Evolutionary conservation across 1,140 invertebrate genomes (phyloP), one percentile per base, ranked within the genome.

Genomic region (Polyergus mexicanus): DNA sequence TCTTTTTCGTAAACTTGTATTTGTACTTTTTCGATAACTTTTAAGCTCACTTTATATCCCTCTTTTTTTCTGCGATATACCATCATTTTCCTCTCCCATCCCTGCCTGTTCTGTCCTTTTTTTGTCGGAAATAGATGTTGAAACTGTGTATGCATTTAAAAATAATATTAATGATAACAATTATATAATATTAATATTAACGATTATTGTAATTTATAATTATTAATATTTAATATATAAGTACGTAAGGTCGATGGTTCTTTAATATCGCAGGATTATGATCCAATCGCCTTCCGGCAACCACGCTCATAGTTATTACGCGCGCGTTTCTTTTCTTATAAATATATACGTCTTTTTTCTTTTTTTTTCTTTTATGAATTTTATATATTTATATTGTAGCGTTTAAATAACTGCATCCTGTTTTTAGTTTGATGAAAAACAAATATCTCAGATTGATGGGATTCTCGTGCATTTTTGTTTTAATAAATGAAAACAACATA

Each of bases 81-180:
- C 71, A 80, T n/a, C 35, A 32, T 51, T 72, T 77, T 62, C 32
- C 35, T 47, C 16, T 19, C 41, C 13, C 25, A n/a, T 28, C n/a
- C 54, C 63, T 32, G 2, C n/a, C 75, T 68, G 19, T 58, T 74
- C 69, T 88, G 16, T 89, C 85, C 90, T 90, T 80, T 91, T 91
- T 92, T 89, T 88, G 90, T 93, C 92, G 85, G 86, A 90, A 87
- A 90, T 94, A 94, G 90, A 80, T 93, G 93, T 93, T 92, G 91
- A 92, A 92, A 93, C 89, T 94, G 92, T 94, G 93, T 94, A 94
- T 93, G 93, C 93, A 94, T 94, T 94, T 94, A 94, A 93, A 86
- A 91, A 92, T 92, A 92, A 91, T 90, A 90, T 88, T 91, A 87
- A 92, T 91, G 84, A 93, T 92, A 93, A 92, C 91, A 89, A 90